A percentile compares a stretch with the other conserved stretches of the same genome.
Evolutionary conservation across 2,888 invertebrate genomes (phyloP).

Genomic region (Sphaerophoria rueppellii): DNA sequence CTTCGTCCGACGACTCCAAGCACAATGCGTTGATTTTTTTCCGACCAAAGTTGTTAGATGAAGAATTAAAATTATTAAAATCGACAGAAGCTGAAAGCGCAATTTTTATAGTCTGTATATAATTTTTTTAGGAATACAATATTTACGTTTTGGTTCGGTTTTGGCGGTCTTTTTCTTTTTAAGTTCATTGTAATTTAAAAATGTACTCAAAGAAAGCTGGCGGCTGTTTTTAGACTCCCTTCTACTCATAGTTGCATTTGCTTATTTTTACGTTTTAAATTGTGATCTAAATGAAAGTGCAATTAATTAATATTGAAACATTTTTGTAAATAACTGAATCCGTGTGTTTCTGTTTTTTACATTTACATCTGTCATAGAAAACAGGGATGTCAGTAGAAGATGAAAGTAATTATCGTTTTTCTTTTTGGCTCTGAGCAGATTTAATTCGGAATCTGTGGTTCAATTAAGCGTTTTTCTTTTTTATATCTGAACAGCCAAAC

Average conservation of each 20-base stretch:
- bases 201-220: conserved; percentile 77
- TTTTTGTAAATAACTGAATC: too few relatives aligned
- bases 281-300: too few relatives aligned
- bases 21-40: conserved; percentile 59
- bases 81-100: background rate
- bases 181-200: conserved; percentile 75
- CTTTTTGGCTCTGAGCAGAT: too few relatives aligned
- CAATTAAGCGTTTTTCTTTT: too few relatives aligned
- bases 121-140: background rate
- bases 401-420: too few relatives aligned
- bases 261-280: background rate
- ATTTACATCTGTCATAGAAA: too few relatives aligned
- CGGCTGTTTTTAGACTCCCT: conserved; percentile 62
- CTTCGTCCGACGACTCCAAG: conserved; percentile 64
- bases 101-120: background rate
- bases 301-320: too few relatives aligned
- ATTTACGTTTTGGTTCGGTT: background rate
- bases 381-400: too few relatives aligned
- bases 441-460: too few relatives aligned
- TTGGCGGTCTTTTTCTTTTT: conserved; percentile 49
- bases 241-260: conserved; percentile 41
- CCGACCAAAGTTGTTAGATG: conserved; percentile 10
- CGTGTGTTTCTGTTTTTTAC: too few relatives aligned
- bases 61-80: background rate
- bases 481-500: too few relatives aligned